phyloP scores from a whole-genome alignment of 2,888 invertebrate genomes.

The Busseola fusca region DNA sequence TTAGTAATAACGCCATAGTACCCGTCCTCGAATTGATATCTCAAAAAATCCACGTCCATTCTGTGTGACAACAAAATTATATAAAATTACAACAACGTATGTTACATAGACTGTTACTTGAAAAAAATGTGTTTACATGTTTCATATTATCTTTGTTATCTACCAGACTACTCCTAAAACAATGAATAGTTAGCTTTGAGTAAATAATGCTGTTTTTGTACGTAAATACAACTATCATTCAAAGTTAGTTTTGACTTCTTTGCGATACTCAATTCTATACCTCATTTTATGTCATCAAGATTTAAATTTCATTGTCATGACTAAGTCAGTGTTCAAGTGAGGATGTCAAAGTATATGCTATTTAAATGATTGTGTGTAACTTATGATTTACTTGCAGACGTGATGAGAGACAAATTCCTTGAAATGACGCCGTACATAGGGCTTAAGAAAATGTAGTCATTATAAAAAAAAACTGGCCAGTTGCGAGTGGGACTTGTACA shows the following conservation, averaged over 20 bases:
- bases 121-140: conserved; percentile 58
- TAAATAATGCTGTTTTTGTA: conserved; percentile 56
- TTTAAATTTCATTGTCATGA: conserved; percentile 10
- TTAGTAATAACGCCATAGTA: conserved; percentile 77
- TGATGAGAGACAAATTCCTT: conserved; percentile 41
- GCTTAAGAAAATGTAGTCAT: conserved; percentile 8
- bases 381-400: conserved; percentile 48
- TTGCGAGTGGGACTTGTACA: neutral
- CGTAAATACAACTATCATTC: conserved; percentile 57
- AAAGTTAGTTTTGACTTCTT: conserved; percentile 14
- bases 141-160: conserved; percentile 55
- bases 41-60: conserved; percentile 82
- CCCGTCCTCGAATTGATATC: conserved; percentile 77
- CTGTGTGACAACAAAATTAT: conserved; percentile 37
- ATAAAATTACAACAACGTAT: conserved; percentile 40
- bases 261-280: conserved; percentile 4
- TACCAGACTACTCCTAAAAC: conserved; percentile 51
- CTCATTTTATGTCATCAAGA: neutral
- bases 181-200: conserved; percentile 54
- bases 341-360: conserved; percentile 42
- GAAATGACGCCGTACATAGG: neutral
- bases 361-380: conserved; percentile 47
- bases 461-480: conserved; percentile 7
- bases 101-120: conserved; percentile 40
- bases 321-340: conserved; percentile 16